Base-by-base conservation (phyloP, 1,140 invertebrate genomes). In the Atta texana region DNA sequence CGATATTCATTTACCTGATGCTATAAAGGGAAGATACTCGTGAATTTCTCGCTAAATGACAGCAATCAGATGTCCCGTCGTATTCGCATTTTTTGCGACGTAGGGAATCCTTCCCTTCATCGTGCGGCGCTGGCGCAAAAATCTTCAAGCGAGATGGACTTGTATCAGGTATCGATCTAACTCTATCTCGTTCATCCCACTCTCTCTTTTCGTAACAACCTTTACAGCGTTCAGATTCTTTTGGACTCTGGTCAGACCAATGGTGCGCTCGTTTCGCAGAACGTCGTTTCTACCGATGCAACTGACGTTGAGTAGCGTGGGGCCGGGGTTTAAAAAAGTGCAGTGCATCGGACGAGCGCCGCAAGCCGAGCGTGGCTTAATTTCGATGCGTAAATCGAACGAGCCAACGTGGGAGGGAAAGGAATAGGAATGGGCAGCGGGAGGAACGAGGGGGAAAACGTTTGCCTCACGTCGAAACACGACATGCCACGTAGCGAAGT, bases 331-430 rank as follows among this genome's bases (percentile, higher is more conserved):
- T 81, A 74, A 90, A 89, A 89, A 90, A 89, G 72, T 66, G 63
- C 71, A 64, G 81, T 75, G 59, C 88, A 71, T 68, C n/a, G 61
- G 68, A 87, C 88, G 85, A 90, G 78, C 78, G 59, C 57, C 74
- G 61, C 72, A 85, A 75, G 16, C 85, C 80, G 66, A 90, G 86
- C 86, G 80, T 88, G 71, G 88, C 76, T 90, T 90, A 90, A 90
- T 90, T 90, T 90, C 81, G 76, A 86, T 88, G 86, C 86, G 89
- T 90, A 90, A 90, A 90, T 90, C 86, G 89, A 90, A 90, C 69
- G 75, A 8, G 57, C 55, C 63, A 51, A 24, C 39, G 59, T 61
- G 34, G 18, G 24, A 14, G 57, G 10, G 31, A 24, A 18, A 51
- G 53, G 21, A 63, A 63, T 63, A 31, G 76, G 39, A 24, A 55